Evolutionary conservation across 2,113 vertebrate species (phyloP).

Genomic region (Eleginops maclovinus): DNA sequence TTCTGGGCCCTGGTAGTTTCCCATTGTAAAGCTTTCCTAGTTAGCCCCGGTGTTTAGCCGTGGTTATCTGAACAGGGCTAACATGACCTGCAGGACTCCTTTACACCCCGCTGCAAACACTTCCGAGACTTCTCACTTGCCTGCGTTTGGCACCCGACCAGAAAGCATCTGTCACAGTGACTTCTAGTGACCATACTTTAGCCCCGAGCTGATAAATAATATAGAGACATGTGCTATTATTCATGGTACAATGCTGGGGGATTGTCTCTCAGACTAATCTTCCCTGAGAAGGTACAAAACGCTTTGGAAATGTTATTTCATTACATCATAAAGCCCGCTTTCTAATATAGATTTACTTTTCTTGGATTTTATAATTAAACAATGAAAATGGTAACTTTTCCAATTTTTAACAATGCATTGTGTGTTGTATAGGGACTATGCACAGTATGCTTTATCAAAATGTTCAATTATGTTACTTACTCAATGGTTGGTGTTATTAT

Average conservation of each 20-base stretch:
- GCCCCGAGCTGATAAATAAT: slow-evolving; percentile 82
- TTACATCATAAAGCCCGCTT: not conserved
- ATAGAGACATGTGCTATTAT: slow-evolving; percentile 75
- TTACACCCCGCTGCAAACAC: slow-evolving; percentile 73
- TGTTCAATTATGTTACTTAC: not conserved
- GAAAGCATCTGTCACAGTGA: slow-evolving; percentile 77
- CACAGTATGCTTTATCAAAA: not conserved
- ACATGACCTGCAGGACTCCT: slow-evolving; percentile 75
- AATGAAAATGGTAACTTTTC: not conserved
- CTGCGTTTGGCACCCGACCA: slow-evolving; percentile 75
- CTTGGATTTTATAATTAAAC: not conserved
- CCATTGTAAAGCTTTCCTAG: slow-evolving; percentile 43
- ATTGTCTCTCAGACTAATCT: slow-evolving; percentile 60
- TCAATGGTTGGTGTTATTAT: slow-evolving; percentile 2
- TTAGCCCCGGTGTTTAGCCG: slow-evolving; percentile 66
- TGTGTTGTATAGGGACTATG: not conserved
- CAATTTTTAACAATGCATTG: not conserved
- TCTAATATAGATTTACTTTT: not conserved
- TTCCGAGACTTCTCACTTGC: slow-evolving; percentile 81
- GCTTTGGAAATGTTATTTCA: slow-evolving; percentile 37
- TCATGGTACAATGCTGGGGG: slow-evolving; percentile 69
- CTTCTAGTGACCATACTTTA: slow-evolving; percentile 70
- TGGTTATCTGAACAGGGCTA: slow-evolving; percentile 76
- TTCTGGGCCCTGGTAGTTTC: slow-evolving; percentile 29
- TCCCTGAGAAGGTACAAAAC: slow-evolving; percentile 49